Base-by-base conservation (phyloP, 2,113 vertebrate genomes). In the Trachemys scripta region DNA sequence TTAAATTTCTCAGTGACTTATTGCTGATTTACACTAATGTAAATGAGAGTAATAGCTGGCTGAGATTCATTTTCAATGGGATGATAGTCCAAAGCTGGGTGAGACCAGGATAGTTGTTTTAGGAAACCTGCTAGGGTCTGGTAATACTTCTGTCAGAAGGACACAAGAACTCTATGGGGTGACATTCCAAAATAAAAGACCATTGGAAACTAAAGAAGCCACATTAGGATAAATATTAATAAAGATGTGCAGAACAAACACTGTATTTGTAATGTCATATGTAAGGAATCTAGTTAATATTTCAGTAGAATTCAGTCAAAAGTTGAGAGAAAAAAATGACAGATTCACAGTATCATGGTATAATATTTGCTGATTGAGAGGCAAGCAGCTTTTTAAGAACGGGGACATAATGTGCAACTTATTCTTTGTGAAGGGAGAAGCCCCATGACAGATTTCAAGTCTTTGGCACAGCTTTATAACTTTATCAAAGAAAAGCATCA, bases 401-500 rank as follows among this genome's bases (percentile, higher is more conserved):
- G 90, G 85, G 94, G 89, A 89, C 96, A 96, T 96, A 47, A 90
- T 97, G 93, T 96, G 90, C 91, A 92, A 90, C 51, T 92, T 38
- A 4, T 11, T 93, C 83, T 89, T 80, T 3, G 84, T 83, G 93
- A 95, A 95, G 88, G 89, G 56, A 97, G 81, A 89, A 95, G 89
- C 96, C 90, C 95, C 94, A 94, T 95, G 97, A 93, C 94, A 95
- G 95, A 85, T 96, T 90, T 95, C 88, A 96, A 82, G 94, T 96
- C 92, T 92, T 88, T 93, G 94, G 93, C 92, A 91, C 88, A 88
- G 93, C 96, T 96, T 97, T 94, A 87, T 94, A 93, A 95, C 92
- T 97, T 97, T 96, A 97, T 97, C 97, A 97, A 94, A 97, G 94
- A 69, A 92, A 96, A 94, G 83, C 24, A 88, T 94, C 90, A 96